Evolutionary conservation across 2,797 vertebrate genomes (phyloP), one percentile per base, ranked within the genome.

Genomic region (Neomorphus geoffroyi): DNA sequence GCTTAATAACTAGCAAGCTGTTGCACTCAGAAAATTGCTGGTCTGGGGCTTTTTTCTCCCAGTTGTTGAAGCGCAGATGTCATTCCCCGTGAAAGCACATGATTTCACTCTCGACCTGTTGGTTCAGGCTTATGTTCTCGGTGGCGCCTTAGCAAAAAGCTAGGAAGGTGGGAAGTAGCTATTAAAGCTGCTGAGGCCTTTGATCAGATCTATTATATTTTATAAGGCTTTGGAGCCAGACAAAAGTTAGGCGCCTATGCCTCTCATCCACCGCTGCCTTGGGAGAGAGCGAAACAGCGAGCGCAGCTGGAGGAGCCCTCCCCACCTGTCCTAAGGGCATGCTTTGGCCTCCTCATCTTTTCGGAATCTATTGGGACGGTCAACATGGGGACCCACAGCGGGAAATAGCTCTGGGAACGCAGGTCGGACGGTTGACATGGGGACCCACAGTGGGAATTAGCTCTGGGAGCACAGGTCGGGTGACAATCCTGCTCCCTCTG

Each of bases 121-220:
- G 92, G 84, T 81, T 95, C 91, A 94, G 33, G 86, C 92, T 93
- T 82, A 66, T 7, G 6, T 8, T 90, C 85, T 64, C 1, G 3
- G 88, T 71, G 81, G 28, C 13, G 32, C 61, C 83, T 90, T 80
- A 71, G 72, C 80, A 96, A 82, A 75, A 90, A 87, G 58, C 66
- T 90, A 56, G 84, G 80, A 86, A 91, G 94, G 65, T 60, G 87
- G 53, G 88, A 95, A 72, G 81, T 48, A 51, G 57, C 58, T 94
- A 73, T 96, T 96, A 96, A 96, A 94, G 60, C 41, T 91, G 57
- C 70, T 74, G 35, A 69, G 48, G 51, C 16, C 65, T 97, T 97
- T 98, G 87, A 97, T 97, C 85, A 93, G 67, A 7, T 77, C 89
- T 92, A 43, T 95, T 96, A 69, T 57, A 66, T 93, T 95, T 97